Evolutionary conservation across 2,888 invertebrate species (phyloP).

Genomic region (Marronus borbonicus): DNA sequence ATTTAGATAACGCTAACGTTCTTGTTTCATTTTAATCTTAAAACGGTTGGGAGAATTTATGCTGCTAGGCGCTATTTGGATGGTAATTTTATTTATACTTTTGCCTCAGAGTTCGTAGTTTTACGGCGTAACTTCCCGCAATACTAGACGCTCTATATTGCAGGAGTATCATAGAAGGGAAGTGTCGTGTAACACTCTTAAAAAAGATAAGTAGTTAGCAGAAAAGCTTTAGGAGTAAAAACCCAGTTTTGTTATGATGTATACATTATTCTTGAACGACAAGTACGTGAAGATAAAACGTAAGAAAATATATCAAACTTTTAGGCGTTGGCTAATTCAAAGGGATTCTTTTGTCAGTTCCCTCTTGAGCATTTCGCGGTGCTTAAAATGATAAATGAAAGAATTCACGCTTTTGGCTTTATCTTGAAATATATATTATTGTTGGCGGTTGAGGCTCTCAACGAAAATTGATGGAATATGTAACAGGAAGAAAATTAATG

Average conservation of each 20-base stretch:
- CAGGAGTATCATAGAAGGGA: not conserved
- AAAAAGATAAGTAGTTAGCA: constrained; percentile 10
- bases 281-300: not conserved
- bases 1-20: constrained; percentile 32
- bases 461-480: constrained; percentile 2
- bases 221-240: not conserved
- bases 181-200: not conserved
- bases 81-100: constrained; percentile 27
- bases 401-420: not conserved
- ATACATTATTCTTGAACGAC: not conserved
- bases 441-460: not conserved
- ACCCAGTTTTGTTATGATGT: not conserved
- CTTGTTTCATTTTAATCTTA: constrained; percentile 3
- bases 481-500: not conserved
- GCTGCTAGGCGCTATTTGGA: constrained; percentile 12
- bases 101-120: constrained; percentile 14
- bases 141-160: not conserved
- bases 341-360: not conserved
- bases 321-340: not conserved
- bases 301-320: not conserved
- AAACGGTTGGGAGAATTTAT: not conserved
- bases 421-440: not conserved
- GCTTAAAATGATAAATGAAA: not conserved
- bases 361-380: not conserved
- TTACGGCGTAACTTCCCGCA: not conserved